A percentile compares a stretch with the other conserved stretches of the same genome.
Evolutionary conservation across 2,888 invertebrate species (phyloP).

Genomic region (Drosophila meridiana): DNA sequence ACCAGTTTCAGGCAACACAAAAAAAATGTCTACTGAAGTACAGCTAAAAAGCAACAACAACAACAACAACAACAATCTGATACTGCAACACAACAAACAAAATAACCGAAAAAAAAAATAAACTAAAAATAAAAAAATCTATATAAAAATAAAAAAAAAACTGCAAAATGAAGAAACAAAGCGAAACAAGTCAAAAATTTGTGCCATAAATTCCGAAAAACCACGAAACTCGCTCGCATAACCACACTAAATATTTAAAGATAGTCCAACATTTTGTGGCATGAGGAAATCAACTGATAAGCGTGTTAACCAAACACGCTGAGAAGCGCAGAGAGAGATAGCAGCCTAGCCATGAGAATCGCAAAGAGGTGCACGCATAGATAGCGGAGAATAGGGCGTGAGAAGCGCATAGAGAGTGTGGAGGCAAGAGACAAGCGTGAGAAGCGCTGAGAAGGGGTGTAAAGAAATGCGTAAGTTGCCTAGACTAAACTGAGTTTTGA

Average conservation of each 20-base stretch:
- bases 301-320: conserved; percentile 12
- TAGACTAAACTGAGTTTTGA: neutral
- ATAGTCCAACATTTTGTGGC: conserved; percentile 11
- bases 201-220: conserved; percentile 35
- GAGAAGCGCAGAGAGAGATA: conserved; percentile 24
- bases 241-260: conserved; percentile 39
- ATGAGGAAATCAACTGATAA: conserved; percentile 45
- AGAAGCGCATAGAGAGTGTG: neutral
- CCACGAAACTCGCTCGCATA: conserved; percentile 26
- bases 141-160: conserved; percentile 30
- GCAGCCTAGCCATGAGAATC: conserved; percentile 9
- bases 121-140: conserved; percentile 19
- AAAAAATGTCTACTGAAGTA: conserved; percentile 69
- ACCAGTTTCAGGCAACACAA: conserved; percentile 63
- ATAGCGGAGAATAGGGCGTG: neutral
- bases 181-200: conserved; percentile 23
- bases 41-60: conserved; percentile 69
- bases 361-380: conserved; percentile 6
- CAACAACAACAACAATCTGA: conserved; percentile 42
- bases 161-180: conserved; percentile 3
- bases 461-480: neutral
- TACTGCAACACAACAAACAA: conserved; percentile 46
- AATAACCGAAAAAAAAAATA: conserved; percentile 49
- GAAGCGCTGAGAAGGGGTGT: neutral
- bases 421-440: neutral